These are phyloP conservation scores for Cossypha polioptera DNA, from an alignment of 2,797 vertebrate genomes.

Conservation along the genomic window DNA sequence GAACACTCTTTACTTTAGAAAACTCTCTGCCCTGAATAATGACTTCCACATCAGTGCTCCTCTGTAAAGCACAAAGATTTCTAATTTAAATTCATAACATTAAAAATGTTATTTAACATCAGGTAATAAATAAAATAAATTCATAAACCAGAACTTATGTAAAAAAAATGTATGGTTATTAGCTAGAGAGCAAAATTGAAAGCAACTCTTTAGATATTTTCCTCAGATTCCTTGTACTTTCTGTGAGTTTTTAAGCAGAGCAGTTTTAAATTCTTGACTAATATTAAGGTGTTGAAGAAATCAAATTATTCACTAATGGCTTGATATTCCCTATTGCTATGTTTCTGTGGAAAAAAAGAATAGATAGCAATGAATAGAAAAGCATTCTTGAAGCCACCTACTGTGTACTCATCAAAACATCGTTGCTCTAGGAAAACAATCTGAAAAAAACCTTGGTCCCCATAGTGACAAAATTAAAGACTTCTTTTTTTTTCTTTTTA, in stretches of 20 bases:
- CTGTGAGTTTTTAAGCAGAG: background rate
- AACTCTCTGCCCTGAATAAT: background rate
- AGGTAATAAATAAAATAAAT: background rate
- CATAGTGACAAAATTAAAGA: background rate
- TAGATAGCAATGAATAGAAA: background rate
- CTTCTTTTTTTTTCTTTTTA: background rate
- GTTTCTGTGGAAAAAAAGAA: background rate
- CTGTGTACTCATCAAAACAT: background rate
- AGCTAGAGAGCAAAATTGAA: background rate
- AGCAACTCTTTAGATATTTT: background rate
- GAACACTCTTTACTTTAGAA: background rate
- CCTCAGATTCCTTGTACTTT: background rate
- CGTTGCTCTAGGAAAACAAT: background rate
- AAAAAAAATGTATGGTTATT: background rate
- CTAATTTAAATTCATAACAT: background rate
- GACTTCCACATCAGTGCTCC: background rate
- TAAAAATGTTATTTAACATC: background rate
- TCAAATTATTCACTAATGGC: background rate
- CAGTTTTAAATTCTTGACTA: background rate
- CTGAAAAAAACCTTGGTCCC: accelerated
- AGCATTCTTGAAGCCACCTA: background rate
- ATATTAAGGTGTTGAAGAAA: background rate
- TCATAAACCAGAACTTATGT: background rate
- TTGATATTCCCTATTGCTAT: background rate
- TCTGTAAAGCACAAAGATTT: background rate